A percentile compares a stretch with the other conserved stretches of the same genome.
Conservation (phyloP, 2,113 vertebrate species). For the Zapornia atra region DNA sequence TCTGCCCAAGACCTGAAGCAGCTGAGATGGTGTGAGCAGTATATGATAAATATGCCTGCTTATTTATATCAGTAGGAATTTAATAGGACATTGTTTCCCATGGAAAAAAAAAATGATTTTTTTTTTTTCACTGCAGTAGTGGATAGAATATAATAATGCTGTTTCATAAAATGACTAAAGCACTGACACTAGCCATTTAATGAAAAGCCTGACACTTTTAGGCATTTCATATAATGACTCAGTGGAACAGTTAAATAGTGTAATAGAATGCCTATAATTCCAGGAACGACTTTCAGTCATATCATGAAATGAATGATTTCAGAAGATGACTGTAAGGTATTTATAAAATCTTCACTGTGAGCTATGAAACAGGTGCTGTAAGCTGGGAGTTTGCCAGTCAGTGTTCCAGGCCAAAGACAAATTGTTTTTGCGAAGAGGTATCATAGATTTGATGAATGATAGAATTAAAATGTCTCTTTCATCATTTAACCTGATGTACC, state of each 20-base stretch:
- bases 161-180: neutral
- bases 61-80: constrained; percentile 27
- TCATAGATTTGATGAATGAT: neutral
- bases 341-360: constrained; percentile 43
- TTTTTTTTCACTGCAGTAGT: constrained; percentile 1
- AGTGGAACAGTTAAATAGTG: constrained; percentile 11
- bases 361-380: constrained; percentile 24
- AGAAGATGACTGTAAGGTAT: constrained; percentile 17
- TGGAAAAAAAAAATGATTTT: constrained; percentile 1
- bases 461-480: neutral
- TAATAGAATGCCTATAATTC: constrained; percentile 43
- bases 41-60: neutral
- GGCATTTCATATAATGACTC: constrained; percentile 2
- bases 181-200: constrained; percentile 6
- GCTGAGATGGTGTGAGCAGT: neutral
- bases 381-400: constrained; percentile 37
- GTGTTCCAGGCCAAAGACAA: constrained; percentile 11
- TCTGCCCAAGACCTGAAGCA: neutral
- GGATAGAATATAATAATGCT: constrained; percentile 11
- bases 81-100: constrained; percentile 4
- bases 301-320: constrained; percentile 36
- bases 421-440: neutral
- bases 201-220: constrained; percentile 9
- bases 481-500: neutral
- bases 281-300: constrained; percentile 3